A percentile compares a stretch with the other conserved stretches of the same genome.
phyloP scores from a whole-genome alignment of 2,888 invertebrate genomes.

The Ophonus ardosiacus region DNA sequence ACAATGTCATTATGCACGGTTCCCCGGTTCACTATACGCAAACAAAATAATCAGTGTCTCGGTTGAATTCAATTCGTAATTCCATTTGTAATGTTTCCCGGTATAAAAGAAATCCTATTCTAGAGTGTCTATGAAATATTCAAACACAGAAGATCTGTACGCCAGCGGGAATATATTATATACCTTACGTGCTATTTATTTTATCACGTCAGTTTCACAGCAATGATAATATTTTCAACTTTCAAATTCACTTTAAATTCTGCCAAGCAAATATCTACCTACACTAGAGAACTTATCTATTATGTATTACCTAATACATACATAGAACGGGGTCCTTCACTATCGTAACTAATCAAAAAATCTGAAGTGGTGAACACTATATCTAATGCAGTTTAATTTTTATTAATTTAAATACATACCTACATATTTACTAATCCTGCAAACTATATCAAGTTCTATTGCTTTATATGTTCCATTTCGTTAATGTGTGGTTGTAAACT shows the following conservation, averaged over 20 bases:
- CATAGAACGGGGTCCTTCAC: no score
- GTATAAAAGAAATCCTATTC: constrained; percentile 37
- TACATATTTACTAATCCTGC: no score
- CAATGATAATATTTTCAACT: constrained; percentile 39
- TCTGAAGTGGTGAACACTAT: no score
- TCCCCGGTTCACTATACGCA: no score
- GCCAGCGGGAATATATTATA: constrained; percentile 32
- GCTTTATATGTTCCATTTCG: no score
- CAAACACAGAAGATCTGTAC: constrained; percentile 23
- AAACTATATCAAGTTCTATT: no score
- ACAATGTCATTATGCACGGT: background rate
- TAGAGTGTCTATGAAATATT: constrained; percentile 32
- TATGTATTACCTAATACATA: background rate
- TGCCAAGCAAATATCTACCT: background rate
- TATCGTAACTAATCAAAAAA: no score
- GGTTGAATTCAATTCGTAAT: constrained; percentile 19
- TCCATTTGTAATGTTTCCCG: constrained; percentile 39
- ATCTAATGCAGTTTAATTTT: no score
- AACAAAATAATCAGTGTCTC: background rate
- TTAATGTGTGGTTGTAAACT: no score
- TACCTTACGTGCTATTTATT: constrained; percentile 43
- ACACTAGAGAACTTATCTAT: background rate
- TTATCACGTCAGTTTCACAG: constrained; percentile 40
- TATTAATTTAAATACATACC: no score
- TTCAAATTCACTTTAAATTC: constrained; percentile 41